These are phyloP conservation scores for Corythornis madagascariensis DNA, from an alignment of 2,113 vertebrate species.

Conservation along the genomic window DNA sequence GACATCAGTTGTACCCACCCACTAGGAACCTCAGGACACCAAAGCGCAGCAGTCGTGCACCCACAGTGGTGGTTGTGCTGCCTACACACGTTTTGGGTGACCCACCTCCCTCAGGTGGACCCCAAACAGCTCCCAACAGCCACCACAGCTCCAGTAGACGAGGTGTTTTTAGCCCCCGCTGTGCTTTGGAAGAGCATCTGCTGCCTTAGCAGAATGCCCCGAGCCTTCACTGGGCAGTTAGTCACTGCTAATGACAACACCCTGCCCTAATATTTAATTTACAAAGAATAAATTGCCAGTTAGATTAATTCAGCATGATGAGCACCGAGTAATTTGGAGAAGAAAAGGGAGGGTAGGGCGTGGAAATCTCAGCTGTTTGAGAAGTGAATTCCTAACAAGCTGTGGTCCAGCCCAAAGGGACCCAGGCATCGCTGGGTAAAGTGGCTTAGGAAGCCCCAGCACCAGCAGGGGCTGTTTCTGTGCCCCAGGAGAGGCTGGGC, in stretches of 20 bases:
- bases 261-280: conserved; percentile 45
- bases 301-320: conserved; percentile 25
- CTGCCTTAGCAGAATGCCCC: neutral
- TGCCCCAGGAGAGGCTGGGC: rapidly evolving
- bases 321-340: neutral
- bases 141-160: neutral
- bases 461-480: rapidly evolving
- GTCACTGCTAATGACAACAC: neutral
- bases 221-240: neutral
- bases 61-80: rapidly evolving
- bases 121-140: neutral
- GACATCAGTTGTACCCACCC: neutral
- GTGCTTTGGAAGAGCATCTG: neutral
- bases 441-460: rapidly evolving
- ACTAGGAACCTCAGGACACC: neutral
- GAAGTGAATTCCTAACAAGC: neutral
- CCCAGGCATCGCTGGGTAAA: rapidly evolving
- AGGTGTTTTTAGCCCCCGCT: neutral
- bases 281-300: conserved; percentile 20
- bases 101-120: neutral
- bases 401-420: neutral
- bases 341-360: neutral
- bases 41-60: rapidly evolving
- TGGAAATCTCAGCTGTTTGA: neutral
- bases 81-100: neutral